These are phyloP conservation scores for Tinea semifulvella DNA, from an alignment of 2,888 invertebrate species.

Conservation along the genomic window DNA sequence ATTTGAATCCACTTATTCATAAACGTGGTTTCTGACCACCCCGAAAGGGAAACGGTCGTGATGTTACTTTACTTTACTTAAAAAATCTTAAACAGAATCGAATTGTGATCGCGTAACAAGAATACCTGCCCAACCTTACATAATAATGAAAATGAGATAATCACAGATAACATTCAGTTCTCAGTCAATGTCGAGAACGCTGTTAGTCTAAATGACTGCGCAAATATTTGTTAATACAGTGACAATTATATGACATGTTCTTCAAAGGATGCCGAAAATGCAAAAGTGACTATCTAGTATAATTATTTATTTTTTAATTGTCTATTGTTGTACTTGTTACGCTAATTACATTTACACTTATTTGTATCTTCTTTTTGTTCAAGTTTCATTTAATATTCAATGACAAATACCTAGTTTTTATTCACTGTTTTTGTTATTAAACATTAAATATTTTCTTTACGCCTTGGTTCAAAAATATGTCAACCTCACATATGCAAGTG, in stretches of 20 bases:
- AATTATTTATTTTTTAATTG: background rate
- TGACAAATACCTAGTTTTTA: background rate
- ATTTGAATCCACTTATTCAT: no score
- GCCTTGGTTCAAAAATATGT: no score
- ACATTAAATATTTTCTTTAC: no score
- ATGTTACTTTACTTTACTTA: no score
- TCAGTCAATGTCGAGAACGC: background rate
- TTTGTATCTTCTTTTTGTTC: background rate
- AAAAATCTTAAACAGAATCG: background rate
- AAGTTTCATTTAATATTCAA: no score
- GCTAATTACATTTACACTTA: no score
- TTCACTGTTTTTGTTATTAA: no score
- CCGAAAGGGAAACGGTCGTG: no score
- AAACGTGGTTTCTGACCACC: no score
- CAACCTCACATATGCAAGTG: no score
- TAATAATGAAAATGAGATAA: background rate
- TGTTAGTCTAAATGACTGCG: background rate
- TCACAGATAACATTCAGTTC: constrained; percentile 7
- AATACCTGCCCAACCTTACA: background rate
- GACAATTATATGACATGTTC: constrained; percentile 31
- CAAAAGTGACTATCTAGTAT: constrained; percentile 39
- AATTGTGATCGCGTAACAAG: background rate
- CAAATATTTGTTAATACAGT: background rate
- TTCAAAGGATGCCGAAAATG: constrained; percentile 53
- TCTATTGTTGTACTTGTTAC: no score